Percentiles rank a stretch among this genome's conserved stretches.
Evolutionary conservation across 2,888 invertebrate species (phyloP).

Genomic region (Camponotus fellah): DNA sequence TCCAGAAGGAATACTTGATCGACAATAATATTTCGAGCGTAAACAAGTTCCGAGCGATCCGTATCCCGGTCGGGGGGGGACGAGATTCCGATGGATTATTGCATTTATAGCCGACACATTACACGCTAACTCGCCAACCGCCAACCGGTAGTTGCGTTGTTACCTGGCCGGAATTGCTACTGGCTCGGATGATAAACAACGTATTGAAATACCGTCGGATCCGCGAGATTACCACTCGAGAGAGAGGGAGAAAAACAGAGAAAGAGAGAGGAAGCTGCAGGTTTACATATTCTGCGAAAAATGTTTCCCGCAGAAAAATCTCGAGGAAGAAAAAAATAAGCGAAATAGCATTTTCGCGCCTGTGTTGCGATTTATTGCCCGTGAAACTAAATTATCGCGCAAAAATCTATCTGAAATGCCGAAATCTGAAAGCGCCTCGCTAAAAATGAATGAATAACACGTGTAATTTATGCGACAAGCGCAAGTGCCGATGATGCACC

Average conservation of each 20-base stretch:
- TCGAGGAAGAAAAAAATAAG: background rate
- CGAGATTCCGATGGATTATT: conserved; percentile 35
- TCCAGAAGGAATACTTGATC: conserved; percentile 25
- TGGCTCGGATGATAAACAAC: conserved; percentile 32
- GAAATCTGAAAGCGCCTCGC: background rate
- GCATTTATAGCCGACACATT: conserved; percentile 26
- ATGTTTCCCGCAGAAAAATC: background rate
- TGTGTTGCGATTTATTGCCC: too few species aligned
- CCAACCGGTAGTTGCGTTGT: background rate
- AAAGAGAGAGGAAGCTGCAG: background rate
- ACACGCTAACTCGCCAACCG: conserved; percentile 5
- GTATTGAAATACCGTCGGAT: conserved; percentile 25
- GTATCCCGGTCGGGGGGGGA: conserved; percentile 1
- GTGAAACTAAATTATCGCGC: background rate
- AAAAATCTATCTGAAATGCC: background rate
- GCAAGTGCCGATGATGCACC: background rate
- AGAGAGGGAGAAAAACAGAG: background rate
- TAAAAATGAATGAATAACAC: background rate
- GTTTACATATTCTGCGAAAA: background rate
- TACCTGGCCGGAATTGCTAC: conserved; percentile 14
- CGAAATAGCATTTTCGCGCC: background rate
- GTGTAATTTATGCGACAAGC: background rate
- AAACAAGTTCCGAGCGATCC: conserved; percentile 46
- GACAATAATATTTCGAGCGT: conserved; percentile 47
- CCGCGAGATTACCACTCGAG: background rate